Base-by-base conservation (phyloP, 2,113 vertebrate genomes). In the Carassius auratus region DNA sequence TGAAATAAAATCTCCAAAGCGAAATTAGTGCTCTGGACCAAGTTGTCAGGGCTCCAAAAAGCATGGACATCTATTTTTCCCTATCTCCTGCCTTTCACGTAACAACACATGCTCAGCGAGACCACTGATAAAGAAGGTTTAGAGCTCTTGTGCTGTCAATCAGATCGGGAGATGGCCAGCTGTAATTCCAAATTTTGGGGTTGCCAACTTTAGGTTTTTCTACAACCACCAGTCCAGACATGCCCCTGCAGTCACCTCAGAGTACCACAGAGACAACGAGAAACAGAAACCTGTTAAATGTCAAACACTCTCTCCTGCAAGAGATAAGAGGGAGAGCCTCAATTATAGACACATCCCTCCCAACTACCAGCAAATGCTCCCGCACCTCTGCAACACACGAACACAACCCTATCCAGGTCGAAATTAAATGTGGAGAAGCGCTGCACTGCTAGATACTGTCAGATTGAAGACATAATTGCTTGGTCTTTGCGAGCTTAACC, bases 251-350 rank as follows among this genome's bases (percentile, higher is more conserved):
- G 38, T 64, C 78, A 50, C 17, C 42, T 69, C 23, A 5, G 62
- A 52, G 42, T 17, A 81, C 26, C n/a, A 26, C 62, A 30, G 50
- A 71, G 30, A 59, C 61, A 76, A 45, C 21, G 75, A 87, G 81
- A 84, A 76, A 75, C 86, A 83, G 66, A 88, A 85, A 83, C 81
- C 82, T 91, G 86, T 88, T 91, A 92, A 92, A 92, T 90, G 91
- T 91, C 92, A 93, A 91, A 93, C 89, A 88, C 88, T 90, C 88
- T 88, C 90, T 90, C 69, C n/a, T 83, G 86, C 76, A 83, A 80
- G 88, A 91, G 89, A 92, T 92, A 91, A 93, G 71, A 84, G 55
- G 87, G 83, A 86, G 75, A 57, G 85, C 78, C 85, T 91, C 81
- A 90, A 90, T 87, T 85, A 89, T 85, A 81, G 62, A 80, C 76